Evolutionary conservation across 2,888 invertebrate genomes (phyloP), one percentile per base, ranked within the genome.

Genomic region (Petrolisthes cinctipes): DNA sequence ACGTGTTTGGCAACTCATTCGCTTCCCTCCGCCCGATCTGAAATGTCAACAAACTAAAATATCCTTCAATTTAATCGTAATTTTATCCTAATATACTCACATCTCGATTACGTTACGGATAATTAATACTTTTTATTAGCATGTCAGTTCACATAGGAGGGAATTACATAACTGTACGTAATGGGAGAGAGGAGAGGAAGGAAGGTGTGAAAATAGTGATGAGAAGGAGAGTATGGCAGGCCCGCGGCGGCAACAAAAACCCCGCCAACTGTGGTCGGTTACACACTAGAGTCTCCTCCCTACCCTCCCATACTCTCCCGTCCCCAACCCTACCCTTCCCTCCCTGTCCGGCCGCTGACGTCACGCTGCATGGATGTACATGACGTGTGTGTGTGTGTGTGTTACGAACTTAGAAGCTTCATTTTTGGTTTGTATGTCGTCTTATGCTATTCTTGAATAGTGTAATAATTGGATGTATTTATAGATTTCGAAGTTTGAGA

Each of bases 351-450:
- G 61, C 61, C 61, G 9, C 61, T 61, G 61, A 61, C 61, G 61
- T 61, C 61, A 61, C 9, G 37, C 37, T 37, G 37, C 37, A 37
- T 37, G 37, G 37, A 37, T 37, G 37, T 37, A 37, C 37, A 37
- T 37, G 37, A 37, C 37, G 54, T 79, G 54, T 23, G 54, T 75
- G 54, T 79, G 79, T n/a, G 20, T 37, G 79, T 79, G 71, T 71
- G 71, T 71, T 37, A 37, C 0, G 37, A 37, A 37, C 37, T 37
- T 37, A 37, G 37, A 37, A 37, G 37, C 37, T 37, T 37, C 37
- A 37, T 37, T 1, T 37, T 37, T 37, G 0, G 37, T 37, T 37
- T 37, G 37, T 37, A 37, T 37, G 2, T 37, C 37, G 2, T 37
- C 37, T 37, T 37, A 37, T 37, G 37, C 37, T 2, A 37, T 37